phyloP scores from a whole-genome alignment of 2,113 vertebrate genomes.

The Tor tambroides region DNA sequence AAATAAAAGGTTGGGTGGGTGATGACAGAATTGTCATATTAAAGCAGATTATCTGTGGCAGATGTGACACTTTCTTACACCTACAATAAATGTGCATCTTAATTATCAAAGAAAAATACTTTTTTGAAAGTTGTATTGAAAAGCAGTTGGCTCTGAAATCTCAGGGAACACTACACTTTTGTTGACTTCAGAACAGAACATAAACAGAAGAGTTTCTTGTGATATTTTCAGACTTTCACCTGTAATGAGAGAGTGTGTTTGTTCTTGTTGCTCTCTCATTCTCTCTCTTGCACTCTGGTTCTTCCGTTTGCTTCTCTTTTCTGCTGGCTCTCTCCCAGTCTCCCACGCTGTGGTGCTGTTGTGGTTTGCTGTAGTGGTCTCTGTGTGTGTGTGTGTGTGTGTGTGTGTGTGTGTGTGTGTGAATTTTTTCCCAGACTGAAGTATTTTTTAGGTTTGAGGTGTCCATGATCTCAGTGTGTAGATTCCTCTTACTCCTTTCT shows the following conservation, averaged over 20 bases:
- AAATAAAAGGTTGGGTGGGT: not conserved
- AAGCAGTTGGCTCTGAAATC: not conserved
- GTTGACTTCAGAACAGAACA: not conserved
- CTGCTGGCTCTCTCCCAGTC: slow-evolving; percentile 3
- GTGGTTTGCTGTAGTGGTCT: slow-evolving; percentile 19
- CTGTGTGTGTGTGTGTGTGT: not conserved
- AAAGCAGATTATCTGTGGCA: not conserved
- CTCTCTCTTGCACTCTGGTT: slow-evolving; percentile 6
- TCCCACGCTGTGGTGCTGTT: slow-evolving; percentile 45
- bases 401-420: not conserved
- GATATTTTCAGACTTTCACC: not conserved
- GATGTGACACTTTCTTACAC: not conserved
- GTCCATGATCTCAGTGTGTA: not conserved
- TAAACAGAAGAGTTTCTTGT: not conserved
- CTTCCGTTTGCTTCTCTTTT: not conserved
- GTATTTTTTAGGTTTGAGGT: slow-evolving; percentile 5
- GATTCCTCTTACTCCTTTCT: not conserved
- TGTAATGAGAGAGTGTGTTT: not conserved
- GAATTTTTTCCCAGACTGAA: not conserved
- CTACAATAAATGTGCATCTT: not conserved
- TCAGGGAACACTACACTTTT: not conserved
- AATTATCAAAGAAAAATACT: not conserved
- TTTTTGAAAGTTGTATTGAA: not conserved
- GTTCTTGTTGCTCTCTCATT: not conserved
- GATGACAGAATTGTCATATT: not conserved